A percentile compares a stretch with the other conserved stretches of the same genome.
These are phyloP conservation scores for Physocephala rufipes DNA, from an alignment of 2,888 invertebrate species.

Conservation along the genomic window DNA sequence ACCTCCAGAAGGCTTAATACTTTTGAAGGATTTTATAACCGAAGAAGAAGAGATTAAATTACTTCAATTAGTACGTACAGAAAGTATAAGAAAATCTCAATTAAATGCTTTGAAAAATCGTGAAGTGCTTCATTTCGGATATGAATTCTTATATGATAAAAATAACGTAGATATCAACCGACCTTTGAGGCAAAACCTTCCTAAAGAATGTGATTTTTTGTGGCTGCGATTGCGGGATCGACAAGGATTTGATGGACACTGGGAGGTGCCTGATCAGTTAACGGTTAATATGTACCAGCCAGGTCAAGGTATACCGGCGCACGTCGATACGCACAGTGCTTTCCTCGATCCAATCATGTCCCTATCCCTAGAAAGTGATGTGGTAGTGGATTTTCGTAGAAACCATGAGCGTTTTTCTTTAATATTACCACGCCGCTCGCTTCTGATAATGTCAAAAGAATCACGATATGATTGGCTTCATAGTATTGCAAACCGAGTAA, in stretches of 20 bases:
- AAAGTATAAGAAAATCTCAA: slow-evolving; percentile 45
- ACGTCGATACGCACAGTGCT: slow-evolving; percentile 94
- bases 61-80: slow-evolving; percentile 70
- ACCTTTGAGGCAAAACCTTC: slow-evolving; percentile 76
- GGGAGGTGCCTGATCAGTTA: slow-evolving; percentile 77
- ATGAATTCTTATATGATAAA: slow-evolving; percentile 86
- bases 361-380: slow-evolving; percentile 80
- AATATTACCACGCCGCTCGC: slow-evolving; percentile 75
- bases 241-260: slow-evolving; percentile 34
- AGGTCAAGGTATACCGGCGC: slow-evolving; percentile 94
- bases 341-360: slow-evolving; percentile 90
- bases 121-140: slow-evolving; percentile 90
- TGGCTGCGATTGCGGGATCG: slow-evolving; percentile 63
- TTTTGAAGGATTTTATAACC: slow-evolving; percentile 78
- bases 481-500: slow-evolving; percentile 85
- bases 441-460: slow-evolving; percentile 83
- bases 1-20: slow-evolving; percentile 74
- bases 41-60: slow-evolving; percentile 74
- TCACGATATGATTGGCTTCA: slow-evolving; percentile 87
- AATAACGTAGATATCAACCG: slow-evolving; percentile 82
- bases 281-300: slow-evolving; percentile 86
- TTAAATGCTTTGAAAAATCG: slow-evolving; percentile 76
- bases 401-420: slow-evolving; percentile 71
- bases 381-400: slow-evolving; percentile 90
- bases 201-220: slow-evolving; percentile 74